A percentile compares a stretch with the other conserved stretches of the same genome.
Evolutionary conservation across 2,888 invertebrate species (phyloP).

Genomic region (Macropis europaea): DNA sequence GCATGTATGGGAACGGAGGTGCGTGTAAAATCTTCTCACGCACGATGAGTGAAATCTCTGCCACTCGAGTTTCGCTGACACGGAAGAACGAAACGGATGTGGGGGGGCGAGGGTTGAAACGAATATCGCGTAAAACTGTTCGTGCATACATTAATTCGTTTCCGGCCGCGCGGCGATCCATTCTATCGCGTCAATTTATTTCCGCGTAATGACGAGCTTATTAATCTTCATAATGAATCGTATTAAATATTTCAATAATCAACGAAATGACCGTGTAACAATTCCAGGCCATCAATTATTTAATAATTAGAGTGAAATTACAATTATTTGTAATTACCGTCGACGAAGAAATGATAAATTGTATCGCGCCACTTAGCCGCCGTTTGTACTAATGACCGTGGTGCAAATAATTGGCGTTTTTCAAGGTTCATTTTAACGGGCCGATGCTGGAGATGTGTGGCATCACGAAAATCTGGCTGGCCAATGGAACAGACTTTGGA

Average conservation of each 20-base stretch:
- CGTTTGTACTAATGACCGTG: not conserved
- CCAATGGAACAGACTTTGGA: no score
- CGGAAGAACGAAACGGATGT: not conserved
- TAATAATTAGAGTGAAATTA: slow-evolving; percentile 34
- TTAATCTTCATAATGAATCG: slow-evolving; percentile 44
- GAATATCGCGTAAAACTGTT: not conserved
- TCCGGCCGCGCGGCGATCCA: slow-evolving; percentile 24
- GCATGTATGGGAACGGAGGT: no score
- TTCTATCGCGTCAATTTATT: slow-evolving; percentile 36
- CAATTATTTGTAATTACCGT: slow-evolving; percentile 36
- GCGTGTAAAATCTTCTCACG: no score
- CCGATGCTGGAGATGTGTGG: no score
- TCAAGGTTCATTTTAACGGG: no score
- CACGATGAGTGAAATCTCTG: slow-evolving; percentile 17
- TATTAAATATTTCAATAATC: slow-evolving; percentile 41
- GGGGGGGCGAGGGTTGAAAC: not conserved
- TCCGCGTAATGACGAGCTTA: slow-evolving; percentile 44
- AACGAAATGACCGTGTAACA: slow-evolving; percentile 21
- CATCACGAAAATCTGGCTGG: no score
- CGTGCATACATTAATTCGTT: slow-evolving; percentile 34
- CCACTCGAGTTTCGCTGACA: not conserved
- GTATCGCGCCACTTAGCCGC: not conserved
- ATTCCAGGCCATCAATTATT: slow-evolving; percentile 25
- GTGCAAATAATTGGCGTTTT: slow-evolving; percentile 27
- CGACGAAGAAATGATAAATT: slow-evolving; percentile 16